Conservation (phyloP, 37 sponge, comb jelly and placozoan species). For the Mnemiopsis leidyi region DNA sequence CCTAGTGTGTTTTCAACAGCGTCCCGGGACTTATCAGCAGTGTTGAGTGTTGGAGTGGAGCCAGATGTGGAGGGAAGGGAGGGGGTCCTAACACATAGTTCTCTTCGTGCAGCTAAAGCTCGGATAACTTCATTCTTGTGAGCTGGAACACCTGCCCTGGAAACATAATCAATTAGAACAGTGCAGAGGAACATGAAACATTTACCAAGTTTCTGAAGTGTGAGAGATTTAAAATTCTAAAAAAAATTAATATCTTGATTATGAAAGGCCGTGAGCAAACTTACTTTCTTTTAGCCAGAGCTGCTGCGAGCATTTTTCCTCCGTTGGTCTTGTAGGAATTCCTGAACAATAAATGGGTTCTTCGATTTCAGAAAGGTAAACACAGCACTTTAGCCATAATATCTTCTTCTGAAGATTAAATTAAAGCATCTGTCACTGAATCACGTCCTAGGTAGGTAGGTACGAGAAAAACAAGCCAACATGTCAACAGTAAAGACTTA, state of each 20-base stretch:
- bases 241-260: too few relatives aligned
- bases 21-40: not conserved
- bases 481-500: not conserved
- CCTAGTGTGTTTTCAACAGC: not conserved
- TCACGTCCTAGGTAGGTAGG: too few relatives aligned
- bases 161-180: too few relatives aligned
- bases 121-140: conserved; percentile 47
- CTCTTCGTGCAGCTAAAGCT: conserved; percentile 22
- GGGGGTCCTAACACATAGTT: not conserved
- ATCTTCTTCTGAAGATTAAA: too few relatives aligned
- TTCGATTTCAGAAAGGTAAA: too few relatives aligned
- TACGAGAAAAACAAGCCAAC: too few relatives aligned
- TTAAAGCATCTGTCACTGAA: too few relatives aligned
- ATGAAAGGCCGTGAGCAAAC: too few relatives aligned
- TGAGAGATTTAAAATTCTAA: too few relatives aligned
- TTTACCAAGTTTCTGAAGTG: too few relatives aligned
- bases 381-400: too few relatives aligned
- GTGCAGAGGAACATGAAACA: too few relatives aligned
- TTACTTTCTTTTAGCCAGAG: conserved; percentile 55
- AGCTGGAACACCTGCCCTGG: not conserved
- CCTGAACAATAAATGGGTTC: not conserved
- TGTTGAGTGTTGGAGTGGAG: not conserved
- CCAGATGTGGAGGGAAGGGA: not conserved
- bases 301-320: conserved; percentile 55
- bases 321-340: conserved; percentile 23